A percentile compares a stretch with the other conserved stretches of the same genome.
phyloP scores from a whole-genome alignment of 2,888 invertebrate genomes.

The Dexiosoma caninum region DNA sequence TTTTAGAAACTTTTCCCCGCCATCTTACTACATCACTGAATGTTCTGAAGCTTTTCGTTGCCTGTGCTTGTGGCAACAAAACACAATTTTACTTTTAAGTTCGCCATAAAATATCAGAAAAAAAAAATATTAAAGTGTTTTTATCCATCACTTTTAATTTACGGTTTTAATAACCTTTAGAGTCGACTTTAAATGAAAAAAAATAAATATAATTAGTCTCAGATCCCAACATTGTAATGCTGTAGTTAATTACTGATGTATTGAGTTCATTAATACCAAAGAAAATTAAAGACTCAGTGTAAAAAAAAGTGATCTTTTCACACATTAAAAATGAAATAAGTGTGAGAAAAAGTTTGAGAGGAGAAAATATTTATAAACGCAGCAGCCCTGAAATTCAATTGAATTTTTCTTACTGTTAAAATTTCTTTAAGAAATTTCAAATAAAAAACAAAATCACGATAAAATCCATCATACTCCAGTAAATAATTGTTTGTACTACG shows the following conservation, averaged over 20 bases:
- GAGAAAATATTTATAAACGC: neutral
- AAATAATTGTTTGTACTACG: neutral
- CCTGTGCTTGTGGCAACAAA: no score
- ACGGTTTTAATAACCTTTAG: no score
- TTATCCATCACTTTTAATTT: no score
- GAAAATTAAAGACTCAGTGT: constrained; percentile 15
- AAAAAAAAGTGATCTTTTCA: constrained; percentile 38
- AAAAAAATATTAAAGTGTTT: no score
- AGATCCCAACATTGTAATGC: neutral
- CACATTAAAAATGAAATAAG: constrained; percentile 44
- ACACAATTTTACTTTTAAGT: no score
- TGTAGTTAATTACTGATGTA: constrained; percentile 47
- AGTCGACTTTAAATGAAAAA: no score
- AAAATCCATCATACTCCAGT: neutral
- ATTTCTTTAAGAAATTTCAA: neutral
- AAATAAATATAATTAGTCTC: neutral
- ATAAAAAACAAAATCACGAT: neutral
- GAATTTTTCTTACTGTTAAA: neutral
- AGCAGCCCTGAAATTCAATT: constrained; percentile 55
- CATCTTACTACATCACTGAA: no score
- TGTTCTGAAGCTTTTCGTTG: no score
- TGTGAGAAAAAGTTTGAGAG: constrained; percentile 49
- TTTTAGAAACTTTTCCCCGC: no score
- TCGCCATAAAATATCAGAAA: no score
- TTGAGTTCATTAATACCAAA: constrained; percentile 52